Evolutionary conservation across 2,113 vertebrate species (phyloP), one percentile per base, ranked within the genome.

Genomic region (Microcebus jonahi): DNA sequence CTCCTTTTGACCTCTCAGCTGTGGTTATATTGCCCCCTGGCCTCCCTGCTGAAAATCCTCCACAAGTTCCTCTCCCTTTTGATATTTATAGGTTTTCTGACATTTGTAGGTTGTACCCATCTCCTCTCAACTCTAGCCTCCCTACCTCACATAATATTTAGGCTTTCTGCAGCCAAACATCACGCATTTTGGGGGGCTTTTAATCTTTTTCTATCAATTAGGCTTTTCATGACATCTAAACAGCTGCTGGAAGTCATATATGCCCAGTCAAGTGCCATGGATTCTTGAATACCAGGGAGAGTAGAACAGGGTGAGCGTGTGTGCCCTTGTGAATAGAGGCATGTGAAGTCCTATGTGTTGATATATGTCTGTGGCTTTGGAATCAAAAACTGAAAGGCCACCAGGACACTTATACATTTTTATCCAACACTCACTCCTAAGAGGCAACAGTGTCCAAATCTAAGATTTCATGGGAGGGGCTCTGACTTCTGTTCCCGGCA

Each of bases 181-280:
- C 89, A 93, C 15, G 61, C 7, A 21, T 27, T 90, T 85, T 93
- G 90, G 92, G 50, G 68, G 95, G 53, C 59, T 92, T 96, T 96
- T 93, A 88, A 55, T 42, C 59, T 88, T 95, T 97, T 95, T 97
- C 97, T 88, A 96, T 92, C 75, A 88, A 91, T 83, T 86, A 95
- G 94, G 90, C 25, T 34, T 95, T 96, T 77, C 45, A 67, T 61
- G 79, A 79, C 79, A 95, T 84, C 88, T 91, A 93, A 96, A 89
- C 10, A 88, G 77, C 89, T 91, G 50, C 48, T 84, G 71, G 83
- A 95, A 95, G 79, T 67, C 75, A 88, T 75, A 80, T 1, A 68
- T 31, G 59, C 39, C 55, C 80, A 85, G 34, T 67, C 71, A 94
- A 85, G 91, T 85, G 73, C 86, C 45, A 39, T 2, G 42, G 71